Base-by-base conservation (phyloP, 2,113 vertebrate genomes). In the Phoxinus phoxinus region DNA sequence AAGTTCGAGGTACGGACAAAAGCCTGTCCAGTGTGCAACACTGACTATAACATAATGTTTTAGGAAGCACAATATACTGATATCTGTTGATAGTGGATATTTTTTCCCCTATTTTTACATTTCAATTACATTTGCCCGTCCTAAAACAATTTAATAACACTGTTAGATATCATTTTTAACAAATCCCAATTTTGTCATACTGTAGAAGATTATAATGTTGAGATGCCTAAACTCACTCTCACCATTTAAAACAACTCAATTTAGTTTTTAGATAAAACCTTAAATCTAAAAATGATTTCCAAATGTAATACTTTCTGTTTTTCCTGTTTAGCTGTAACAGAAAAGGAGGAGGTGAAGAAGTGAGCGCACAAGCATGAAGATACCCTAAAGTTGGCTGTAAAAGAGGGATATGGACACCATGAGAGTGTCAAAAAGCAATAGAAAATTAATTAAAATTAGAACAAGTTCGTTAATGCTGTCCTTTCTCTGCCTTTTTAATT, bases 1-100 rank as follows among this genome's bases (percentile, higher is more conserved):
- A 96, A 10, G 95, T 98, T 86, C 93, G 95, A 95, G 94, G 97
- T 98, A 93, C 0, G 13, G 17, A 0, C 2, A 12, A 32, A 48
- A 32, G 21, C 10, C 32, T 12, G 11, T 51, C 51, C 30, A 37
- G 4, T 21, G 27, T 76, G 48, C 10, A 72, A 41, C 69, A 17
- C n/a, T 27, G 12, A 46, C 41, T 19, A 2, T 53, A 56, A 30
- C 25, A 77, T 25, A 41, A 44, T 72, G 37, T 44, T 72, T 72
- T 44, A 19, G 9, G 10, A 41, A 12, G 35, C 37, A 44, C 35
- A 13, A 72, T 41, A n/a, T 41, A 37, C 37, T 17, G 7, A 12
- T 27, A 77, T n/a, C 7, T 21, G 56, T 58, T 58, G 21, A 58
- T n/a, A 21, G 0, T 69, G 65, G 7, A 37, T 37, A 37, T 69